These are phyloP conservation scores for Mormyrus hasselquistii DNA, from an alignment of 2,797 vertebrate genomes.

Conservation along the genomic window DNA sequence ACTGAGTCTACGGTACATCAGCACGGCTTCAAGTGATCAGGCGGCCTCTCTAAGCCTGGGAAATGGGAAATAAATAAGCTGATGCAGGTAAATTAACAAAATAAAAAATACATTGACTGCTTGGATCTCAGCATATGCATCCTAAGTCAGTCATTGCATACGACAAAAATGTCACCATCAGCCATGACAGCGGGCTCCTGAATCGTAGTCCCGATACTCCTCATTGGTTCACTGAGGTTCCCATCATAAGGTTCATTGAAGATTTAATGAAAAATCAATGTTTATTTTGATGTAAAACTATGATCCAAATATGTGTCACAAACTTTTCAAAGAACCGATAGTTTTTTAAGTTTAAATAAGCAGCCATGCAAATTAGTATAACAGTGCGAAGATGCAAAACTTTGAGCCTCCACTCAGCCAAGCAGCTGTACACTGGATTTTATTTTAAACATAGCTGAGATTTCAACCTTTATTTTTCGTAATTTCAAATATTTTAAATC, in stretches of 20 bases:
- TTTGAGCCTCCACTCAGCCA: not conserved
- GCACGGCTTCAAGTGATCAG: slow-evolving; percentile 50
- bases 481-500: slow-evolving; percentile 18
- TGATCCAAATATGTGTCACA: slow-evolving; percentile 15
- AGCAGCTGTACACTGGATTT: not conserved
- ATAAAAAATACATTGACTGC: not conserved
- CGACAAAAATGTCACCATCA: not conserved
- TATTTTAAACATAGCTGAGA: slow-evolving; percentile 11
- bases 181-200: not conserved
- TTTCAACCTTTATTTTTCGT: not conserved
- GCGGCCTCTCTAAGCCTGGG: slow-evolving; percentile 48
- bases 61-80: slow-evolving; percentile 41
- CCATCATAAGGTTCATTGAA: not conserved
- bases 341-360: slow-evolving; percentile 10
- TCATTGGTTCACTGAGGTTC: not conserved
- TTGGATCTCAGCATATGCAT: slow-evolving; percentile 1
- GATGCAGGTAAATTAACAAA: slow-evolving; percentile 8
- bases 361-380: slow-evolving; percentile 14
- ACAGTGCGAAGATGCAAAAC: not conserved
- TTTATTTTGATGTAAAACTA: slow-evolving; percentile 20
- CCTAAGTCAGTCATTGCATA: slow-evolving; percentile 4
- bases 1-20: slow-evolving; percentile 29
- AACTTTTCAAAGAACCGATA: slow-evolving; percentile 20
- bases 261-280: not conserved
- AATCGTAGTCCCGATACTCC: not conserved